Conservation (phyloP, 2,113 vertebrate genomes). For the Progne subis region DNA sequence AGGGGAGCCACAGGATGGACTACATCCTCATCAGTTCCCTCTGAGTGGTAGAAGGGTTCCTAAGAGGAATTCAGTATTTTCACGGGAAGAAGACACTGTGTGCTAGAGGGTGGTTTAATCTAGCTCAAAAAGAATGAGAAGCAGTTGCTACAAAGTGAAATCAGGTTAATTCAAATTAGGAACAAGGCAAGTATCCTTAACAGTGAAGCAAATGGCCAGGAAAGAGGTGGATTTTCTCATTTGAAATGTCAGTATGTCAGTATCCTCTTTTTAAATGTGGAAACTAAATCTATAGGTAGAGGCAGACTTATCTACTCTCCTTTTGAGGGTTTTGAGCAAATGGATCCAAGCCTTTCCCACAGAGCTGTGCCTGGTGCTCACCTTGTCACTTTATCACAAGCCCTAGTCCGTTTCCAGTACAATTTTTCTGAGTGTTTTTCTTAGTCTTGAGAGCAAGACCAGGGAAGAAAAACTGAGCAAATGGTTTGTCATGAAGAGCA, state of each 20-base stretch:
- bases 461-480: not conserved
- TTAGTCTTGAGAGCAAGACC: not conserved
- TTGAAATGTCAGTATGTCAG: not conserved
- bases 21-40: not conserved
- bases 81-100: not conserved
- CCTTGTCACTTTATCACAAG: accelerated
- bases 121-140: not conserved
- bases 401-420: not conserved
- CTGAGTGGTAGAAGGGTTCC: not conserved
- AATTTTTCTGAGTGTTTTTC: not conserved
- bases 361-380: not conserved
- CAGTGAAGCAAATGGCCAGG: not conserved
- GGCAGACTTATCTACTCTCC: not conserved
- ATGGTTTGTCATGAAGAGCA: not conserved
- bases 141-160: not conserved
- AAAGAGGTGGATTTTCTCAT: not conserved
- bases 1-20: not conserved
- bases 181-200: not conserved
- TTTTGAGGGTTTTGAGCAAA: not conserved
- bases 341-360: not conserved
- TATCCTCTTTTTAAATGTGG: not conserved
- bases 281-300: not conserved
- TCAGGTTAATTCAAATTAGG: not conserved
- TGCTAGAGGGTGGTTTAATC: not conserved
- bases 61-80: not conserved